Conservation (phyloP, 23 tunicate species). For the Ciona savignyi region DNA sequence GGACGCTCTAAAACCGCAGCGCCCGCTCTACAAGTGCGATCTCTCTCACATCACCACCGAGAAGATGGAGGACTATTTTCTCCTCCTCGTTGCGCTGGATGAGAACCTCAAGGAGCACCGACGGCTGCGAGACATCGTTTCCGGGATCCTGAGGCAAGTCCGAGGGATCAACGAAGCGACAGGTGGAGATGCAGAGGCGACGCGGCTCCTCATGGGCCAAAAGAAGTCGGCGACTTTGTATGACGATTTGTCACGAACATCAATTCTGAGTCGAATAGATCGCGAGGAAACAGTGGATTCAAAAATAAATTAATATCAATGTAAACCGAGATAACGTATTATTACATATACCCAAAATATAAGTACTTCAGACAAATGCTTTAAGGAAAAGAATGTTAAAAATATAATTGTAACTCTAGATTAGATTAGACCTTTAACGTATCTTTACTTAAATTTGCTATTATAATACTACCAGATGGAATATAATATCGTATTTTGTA, state of each 20-base stretch:
- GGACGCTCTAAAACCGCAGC: constrained; percentile 23
- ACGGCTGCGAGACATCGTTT: constrained; percentile 18
- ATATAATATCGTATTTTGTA: too few relatives aligned
- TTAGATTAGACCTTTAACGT: too few relatives aligned
- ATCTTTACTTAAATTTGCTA: too few relatives aligned
- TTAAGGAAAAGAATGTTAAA: too few relatives aligned
- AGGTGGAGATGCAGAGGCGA: constrained; percentile 35
- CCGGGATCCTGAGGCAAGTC: constrained; percentile 13
- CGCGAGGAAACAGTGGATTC: not conserved
- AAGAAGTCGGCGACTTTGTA: constrained; percentile 18
- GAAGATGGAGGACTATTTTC: constrained; percentile 62
- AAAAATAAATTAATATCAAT: too few relatives aligned
- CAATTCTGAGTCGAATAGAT: not conserved
- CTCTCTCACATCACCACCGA: constrained; percentile 66
- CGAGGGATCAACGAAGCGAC: constrained; percentile 40
- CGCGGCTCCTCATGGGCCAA: constrained; percentile 22
- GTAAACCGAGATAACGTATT: too few relatives aligned
- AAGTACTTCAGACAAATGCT: too few relatives aligned
- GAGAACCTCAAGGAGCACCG: constrained; percentile 61
- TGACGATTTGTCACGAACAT: not conserved
- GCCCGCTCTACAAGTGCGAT: constrained; percentile 54
- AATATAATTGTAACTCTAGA: too few relatives aligned
- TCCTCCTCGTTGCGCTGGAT: constrained; percentile 58
- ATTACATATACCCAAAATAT: too few relatives aligned
- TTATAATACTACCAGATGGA: too few relatives aligned